Evolutionary conservation across 1,140 invertebrate species (phyloP).

Genomic region (Drepana arcuata): DNA sequence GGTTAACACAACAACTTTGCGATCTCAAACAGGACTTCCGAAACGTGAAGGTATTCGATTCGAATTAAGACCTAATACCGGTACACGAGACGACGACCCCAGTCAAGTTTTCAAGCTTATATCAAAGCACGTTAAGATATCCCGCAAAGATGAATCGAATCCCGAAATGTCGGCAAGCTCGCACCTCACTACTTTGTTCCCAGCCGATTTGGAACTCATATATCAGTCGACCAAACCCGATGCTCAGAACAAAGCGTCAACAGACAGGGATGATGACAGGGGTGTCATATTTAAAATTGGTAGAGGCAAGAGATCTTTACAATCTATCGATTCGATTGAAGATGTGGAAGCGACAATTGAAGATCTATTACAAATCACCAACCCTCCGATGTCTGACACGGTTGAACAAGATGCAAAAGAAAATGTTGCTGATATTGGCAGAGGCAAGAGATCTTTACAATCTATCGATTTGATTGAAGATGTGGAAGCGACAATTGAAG

Average conservation of each 20-base stretch:
- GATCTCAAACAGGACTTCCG: conserved; percentile 2
- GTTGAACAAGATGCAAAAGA: too few relatives aligned
- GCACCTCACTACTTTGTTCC: too few relatives aligned
- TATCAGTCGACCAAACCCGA: too few relatives aligned
- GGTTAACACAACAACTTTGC: too few relatives aligned
- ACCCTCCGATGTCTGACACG: too few relatives aligned
- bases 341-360: neutral
- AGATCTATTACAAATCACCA: neutral
- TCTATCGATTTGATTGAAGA: conserved; percentile 1
- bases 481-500: neutral
- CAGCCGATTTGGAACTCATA: too few relatives aligned
- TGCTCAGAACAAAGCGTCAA: too few relatives aligned
- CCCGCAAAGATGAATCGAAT: neutral
- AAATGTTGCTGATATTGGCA: neutral
- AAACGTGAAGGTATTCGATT: conserved; percentile 16
- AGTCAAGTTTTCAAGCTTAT: conserved; percentile 6
- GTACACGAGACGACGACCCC: conserved; percentile 3
- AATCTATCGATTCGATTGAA: conserved; percentile 1
- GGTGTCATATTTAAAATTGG: neutral
- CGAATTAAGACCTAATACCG: conserved; percentile 11
- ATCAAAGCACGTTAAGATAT: conserved; percentile 14
- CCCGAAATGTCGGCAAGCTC: too few relatives aligned
- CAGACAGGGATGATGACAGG: too few relatives aligned
- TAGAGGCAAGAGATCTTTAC: neutral
- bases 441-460: conserved; percentile 1